Conservation (phyloP, 1,140 invertebrate species). For the Drosophila bifasciata region DNA sequence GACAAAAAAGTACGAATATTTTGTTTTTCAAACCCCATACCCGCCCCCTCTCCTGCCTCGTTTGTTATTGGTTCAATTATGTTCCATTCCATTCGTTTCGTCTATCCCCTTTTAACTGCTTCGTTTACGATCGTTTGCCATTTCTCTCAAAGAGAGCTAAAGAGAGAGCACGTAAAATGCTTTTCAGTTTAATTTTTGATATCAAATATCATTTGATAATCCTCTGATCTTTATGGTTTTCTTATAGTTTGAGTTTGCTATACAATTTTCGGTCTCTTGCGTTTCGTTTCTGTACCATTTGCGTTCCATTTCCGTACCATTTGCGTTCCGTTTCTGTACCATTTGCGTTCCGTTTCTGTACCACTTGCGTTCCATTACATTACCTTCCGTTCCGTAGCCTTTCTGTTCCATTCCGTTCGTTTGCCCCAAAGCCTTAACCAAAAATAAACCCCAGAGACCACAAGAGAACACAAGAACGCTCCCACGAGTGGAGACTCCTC, state of each 20-base stretch:
- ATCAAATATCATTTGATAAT: too few species aligned
- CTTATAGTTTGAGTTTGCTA: neutral
- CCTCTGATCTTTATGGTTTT: conserved; percentile 6
- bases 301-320: too few species aligned
- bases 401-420: conserved; percentile 9
- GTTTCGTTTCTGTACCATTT: conserved; percentile 14
- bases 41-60: too few species aligned
- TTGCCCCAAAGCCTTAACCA: too few species aligned
- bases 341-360: conserved; percentile 9
- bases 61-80: too few species aligned
- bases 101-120: too few species aligned
- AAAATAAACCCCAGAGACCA: neutral
- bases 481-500: neutral
- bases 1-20: neutral
- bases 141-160: too few species aligned
- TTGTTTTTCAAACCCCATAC: neutral
- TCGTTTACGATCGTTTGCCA: too few species aligned
- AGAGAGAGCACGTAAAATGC: too few species aligned
- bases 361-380: neutral
- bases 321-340: conserved; percentile 1
- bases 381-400: conserved; percentile 8
- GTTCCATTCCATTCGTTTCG: too few species aligned
- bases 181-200: too few species aligned
- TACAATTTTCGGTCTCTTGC: neutral
- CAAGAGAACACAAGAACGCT: conserved; percentile 27